Conservation (phyloP, 2,888 invertebrate species). For the Belgica antarctica region DNA sequence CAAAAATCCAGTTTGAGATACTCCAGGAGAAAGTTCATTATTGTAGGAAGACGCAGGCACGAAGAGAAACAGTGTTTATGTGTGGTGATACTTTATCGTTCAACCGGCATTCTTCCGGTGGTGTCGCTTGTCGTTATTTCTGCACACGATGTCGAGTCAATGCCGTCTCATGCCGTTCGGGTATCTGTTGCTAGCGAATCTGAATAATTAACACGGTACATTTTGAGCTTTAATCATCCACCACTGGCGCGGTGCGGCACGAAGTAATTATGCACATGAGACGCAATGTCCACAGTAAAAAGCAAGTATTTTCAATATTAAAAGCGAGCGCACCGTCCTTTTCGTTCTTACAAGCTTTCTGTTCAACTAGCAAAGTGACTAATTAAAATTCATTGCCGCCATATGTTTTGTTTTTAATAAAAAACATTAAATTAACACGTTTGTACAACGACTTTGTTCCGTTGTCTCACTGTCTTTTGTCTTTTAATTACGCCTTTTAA, state of each 20-base stretch:
- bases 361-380: conserved; percentile 6
- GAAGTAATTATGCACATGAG: conserved; percentile 34
- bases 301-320: conserved; percentile 7
- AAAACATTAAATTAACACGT: conserved; percentile 39
- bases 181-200: no score
- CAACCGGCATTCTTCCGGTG: neutral
- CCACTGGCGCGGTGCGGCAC: neutral
- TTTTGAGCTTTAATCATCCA: neutral
- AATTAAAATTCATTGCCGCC: conserved; percentile 39
- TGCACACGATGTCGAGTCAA: neutral
- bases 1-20: conserved; percentile 32
- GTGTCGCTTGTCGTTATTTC: neutral
- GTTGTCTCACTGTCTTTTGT: conserved; percentile 7
- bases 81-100: neutral
- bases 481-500: conserved; percentile 7
- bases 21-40: conserved; percentile 35
- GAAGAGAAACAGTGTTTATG: neutral
- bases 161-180: neutral
- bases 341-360: neutral
- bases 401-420: conserved; percentile 34
- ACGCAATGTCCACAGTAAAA: conserved; percentile 1
- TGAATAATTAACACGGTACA: neutral
- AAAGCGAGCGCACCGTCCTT: neutral
- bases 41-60: neutral
- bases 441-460: neutral